These are phyloP conservation scores for Marronus borbonicus DNA, from an alignment of 2,888 invertebrate species.

Conservation along the genomic window DNA sequence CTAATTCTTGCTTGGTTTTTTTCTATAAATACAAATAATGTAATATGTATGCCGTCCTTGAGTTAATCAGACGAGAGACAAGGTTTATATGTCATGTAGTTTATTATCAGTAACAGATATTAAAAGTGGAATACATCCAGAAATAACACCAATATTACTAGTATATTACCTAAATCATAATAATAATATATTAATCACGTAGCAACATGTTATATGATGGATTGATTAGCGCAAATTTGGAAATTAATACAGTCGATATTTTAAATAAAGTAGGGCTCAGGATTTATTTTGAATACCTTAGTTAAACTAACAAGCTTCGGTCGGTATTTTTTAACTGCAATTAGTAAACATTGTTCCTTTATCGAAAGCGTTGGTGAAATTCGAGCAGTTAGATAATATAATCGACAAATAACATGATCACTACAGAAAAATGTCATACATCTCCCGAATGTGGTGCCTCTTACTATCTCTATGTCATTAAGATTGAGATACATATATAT, in stretches of 20 bases:
- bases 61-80: constrained; percentile 40
- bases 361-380: background rate
- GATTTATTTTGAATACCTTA: background rate
- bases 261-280: background rate
- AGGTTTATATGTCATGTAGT: constrained; percentile 33
- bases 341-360: background rate
- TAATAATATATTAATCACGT: background rate
- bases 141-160: constrained; percentile 28
- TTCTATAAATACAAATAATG: constrained; percentile 2
- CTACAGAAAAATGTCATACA: background rate
- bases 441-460: constrained; percentile 42
- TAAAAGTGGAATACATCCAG: constrained; percentile 10
- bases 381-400: background rate
- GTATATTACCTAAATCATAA: constrained; percentile 6
- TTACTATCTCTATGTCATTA: constrained; percentile 33
- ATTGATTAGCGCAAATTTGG: no score
- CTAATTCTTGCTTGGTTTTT: background rate
- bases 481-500: constrained; percentile 25
- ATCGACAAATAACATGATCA: constrained; percentile 16
- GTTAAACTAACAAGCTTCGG: background rate
- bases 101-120: constrained; percentile 41
- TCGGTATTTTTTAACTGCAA: background rate
- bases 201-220: no score
- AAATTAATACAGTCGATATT: background rate
- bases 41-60: constrained; percentile 32